Percentiles rank a stretch among this genome's conserved stretches.
Conservation (phyloP, 64 coral and sea anemone species). For the Pocillopora damicornis region DNA sequence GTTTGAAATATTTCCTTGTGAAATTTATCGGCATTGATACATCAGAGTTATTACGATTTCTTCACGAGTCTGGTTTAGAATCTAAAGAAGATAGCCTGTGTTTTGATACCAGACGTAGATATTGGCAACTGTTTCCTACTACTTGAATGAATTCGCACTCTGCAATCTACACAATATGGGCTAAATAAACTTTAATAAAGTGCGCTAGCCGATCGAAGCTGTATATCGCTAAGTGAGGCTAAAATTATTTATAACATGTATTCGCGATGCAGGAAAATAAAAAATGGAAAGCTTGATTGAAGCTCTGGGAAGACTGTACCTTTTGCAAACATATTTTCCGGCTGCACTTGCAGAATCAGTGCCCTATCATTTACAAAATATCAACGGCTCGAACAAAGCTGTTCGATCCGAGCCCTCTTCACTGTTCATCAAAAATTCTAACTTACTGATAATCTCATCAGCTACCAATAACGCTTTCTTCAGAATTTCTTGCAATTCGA, state of each 20-base stretch:
- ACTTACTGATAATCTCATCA: neutral
- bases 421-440: neutral
- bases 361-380: neutral
- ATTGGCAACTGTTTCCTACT: neutral
- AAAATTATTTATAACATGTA: neutral
- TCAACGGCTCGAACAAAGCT: neutral
- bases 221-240: neutral
- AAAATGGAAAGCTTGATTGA: neutral
- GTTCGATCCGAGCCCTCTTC: slow-evolving; percentile 8
- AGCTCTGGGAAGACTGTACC: neutral
- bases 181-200: no score
- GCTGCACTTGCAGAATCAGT: neutral
- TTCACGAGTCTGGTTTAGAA: neutral
- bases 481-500: neutral
- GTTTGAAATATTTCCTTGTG: neutral
- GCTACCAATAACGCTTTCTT: neutral
- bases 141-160: slow-evolving; percentile 13
- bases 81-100: neutral
- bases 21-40: neutral
- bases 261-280: neutral
- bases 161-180: neutral
- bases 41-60: neutral
- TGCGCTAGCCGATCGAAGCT: no score
- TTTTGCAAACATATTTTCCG: neutral
- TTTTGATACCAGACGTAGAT: neutral